phyloP scores from a whole-genome alignment of 2,113 vertebrate species.

The Austrofundulus limnaeus region DNA sequence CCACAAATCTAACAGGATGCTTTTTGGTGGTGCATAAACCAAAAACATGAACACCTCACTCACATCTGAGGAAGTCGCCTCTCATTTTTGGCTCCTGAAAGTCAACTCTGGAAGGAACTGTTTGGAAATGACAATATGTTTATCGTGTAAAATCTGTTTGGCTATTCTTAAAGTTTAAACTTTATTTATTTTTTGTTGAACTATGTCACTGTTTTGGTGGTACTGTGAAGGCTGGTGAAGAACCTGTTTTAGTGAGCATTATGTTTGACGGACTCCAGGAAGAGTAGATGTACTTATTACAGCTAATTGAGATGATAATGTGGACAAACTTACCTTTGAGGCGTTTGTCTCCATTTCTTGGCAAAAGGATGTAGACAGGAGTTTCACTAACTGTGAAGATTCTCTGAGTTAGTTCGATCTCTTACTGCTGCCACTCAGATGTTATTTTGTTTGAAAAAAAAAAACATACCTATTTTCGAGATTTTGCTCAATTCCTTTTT shows the following conservation, averaged over 20 bases:
- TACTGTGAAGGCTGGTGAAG: no score
- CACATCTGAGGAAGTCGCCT: conserved; percentile 78
- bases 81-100: conserved; percentile 76
- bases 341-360: conserved; percentile 73
- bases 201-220: no score
- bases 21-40: no score
- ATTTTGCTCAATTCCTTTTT: conserved; percentile 78
- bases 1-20: no score
- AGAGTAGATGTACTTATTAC: no score
- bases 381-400: conserved; percentile 76
- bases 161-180: not conserved
- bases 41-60: conserved; percentile 43
- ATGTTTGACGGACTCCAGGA: no score
- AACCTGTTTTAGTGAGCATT: no score
- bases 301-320: no score
- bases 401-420: not conserved
- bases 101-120: conserved; percentile 65
- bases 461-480: conserved; percentile 74
- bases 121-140: conserved; percentile 13
- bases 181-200: no score
- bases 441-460: no score
- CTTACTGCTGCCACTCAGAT: no score
- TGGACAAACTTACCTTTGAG: conserved; percentile 65
- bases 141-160: not conserved
- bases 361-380: conserved; percentile 75